Conservation (phyloP, 2,888 invertebrate genomes). For the Tipula helvola region DNA sequence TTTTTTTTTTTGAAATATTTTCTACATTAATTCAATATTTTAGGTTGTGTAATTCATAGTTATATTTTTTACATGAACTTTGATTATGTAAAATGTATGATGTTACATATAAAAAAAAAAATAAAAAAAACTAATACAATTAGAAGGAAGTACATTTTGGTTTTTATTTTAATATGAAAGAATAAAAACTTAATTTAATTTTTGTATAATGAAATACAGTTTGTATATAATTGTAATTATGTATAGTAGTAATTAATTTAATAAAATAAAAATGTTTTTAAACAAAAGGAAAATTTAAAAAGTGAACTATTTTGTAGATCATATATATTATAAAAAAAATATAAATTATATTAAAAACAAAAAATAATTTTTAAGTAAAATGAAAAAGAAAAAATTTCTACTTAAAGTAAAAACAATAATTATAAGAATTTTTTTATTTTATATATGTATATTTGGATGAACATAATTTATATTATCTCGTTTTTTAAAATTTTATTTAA, state of each 20-base stretch:
- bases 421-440: background rate
- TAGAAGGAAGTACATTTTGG: background rate
- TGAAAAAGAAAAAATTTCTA: background rate
- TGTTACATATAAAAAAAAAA: background rate
- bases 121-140: background rate
- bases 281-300: background rate
- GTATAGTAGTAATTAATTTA: background rate
- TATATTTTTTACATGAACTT: background rate
- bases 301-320: background rate
- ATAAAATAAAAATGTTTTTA: background rate
- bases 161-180: background rate
- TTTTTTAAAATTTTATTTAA: background rate
- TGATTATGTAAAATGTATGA: background rate
- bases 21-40: background rate
- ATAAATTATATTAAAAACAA: background rate
- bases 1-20: background rate
- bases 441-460: background rate
- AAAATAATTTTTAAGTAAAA: background rate
- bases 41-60: background rate
- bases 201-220: background rate
- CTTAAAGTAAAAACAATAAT: background rate
- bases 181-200: background rate
- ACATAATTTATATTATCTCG: background rate
- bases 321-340: background rate
- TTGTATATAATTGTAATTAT: background rate